Base-by-base conservation (phyloP, 2,113 vertebrate genomes). In the Symphodus melops region DNA sequence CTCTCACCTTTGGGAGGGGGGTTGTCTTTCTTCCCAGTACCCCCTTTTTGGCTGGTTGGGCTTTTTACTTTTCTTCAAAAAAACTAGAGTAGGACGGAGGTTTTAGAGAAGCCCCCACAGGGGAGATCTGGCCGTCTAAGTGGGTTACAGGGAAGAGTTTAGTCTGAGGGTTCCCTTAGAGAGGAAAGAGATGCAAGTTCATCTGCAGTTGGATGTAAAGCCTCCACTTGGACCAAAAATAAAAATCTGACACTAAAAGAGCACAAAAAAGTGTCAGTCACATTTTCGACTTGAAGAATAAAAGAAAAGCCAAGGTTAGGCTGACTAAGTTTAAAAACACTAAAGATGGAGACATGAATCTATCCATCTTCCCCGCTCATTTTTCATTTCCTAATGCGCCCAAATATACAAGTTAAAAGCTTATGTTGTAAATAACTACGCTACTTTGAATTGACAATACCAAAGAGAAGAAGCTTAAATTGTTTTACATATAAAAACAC, bases 1-100 rank as follows among this genome's bases (percentile, higher is more conserved):
- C 93, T 93, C 86, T 92, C 91, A 90, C 78, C 85, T 86, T 87
- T 86, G 83, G 87, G 91, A 90, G 91, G 92, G 91, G 90, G 86
- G 91, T 88, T 48, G 46, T 82, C 75, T 85, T 88, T 51, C 58
- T 87, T 77, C 60, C 55, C 57, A 51, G 46, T 86, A 63, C 61
- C 84, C 87, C 83, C 74, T n/a, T 51, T 10, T 20, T 46, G 16
- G 42, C 81, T 76, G 68, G 37, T 76, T 69, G 74, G 72, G 25
- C 56, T 77, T 80, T 83, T 85, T 65, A 70, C 64, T 71, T 41
- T 46, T 46, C 64, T 62, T 72, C 72, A 59, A 56, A 88, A 81
- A 75, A 86, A 74, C 77, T 84, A 66, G 72, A 88, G 72, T 77
- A 72, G 72, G 73, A 72, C 41, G 33, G 56, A 52, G 19, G 67